A percentile compares a stretch with the other conserved stretches of the same genome.
Conservation (phyloP, 2,888 invertebrate species). For the Drosophila monieri region DNA sequence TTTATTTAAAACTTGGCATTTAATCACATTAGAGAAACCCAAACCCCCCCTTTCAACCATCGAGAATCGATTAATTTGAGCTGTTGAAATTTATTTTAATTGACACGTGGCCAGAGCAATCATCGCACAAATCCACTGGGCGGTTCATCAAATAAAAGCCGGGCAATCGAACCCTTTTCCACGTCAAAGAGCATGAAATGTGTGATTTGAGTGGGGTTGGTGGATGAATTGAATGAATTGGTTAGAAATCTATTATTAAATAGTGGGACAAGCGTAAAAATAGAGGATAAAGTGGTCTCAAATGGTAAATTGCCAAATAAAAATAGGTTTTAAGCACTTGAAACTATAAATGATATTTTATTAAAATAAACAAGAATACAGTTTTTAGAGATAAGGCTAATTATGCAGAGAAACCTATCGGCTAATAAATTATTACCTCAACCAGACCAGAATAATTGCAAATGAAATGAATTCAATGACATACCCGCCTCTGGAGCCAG, state of each 20-base stretch:
- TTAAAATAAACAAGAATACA: background rate
- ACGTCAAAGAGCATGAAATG: conserved; percentile 28
- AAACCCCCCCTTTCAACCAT: background rate
- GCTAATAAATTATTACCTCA: conserved; percentile 26
- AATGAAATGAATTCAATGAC: conserved; percentile 26
- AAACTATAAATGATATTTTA: background rate
- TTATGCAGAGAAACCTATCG: conserved; percentile 13
- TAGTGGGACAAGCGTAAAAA: conserved; percentile 10
- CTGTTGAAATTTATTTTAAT: conserved; percentile 34
- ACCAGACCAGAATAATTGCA: conserved; percentile 31
- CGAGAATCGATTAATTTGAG: conserved; percentile 29
- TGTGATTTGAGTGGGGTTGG: conserved; percentile 33
- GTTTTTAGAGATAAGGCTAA: conserved; percentile 1
- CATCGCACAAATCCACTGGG: conserved; percentile 17
- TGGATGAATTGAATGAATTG: conserved; percentile 35
- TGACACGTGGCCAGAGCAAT: conserved; percentile 33
- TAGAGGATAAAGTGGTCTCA: background rate
- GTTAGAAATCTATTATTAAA: conserved; percentile 35
- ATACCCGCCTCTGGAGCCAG: background rate
- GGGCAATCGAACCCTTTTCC: conserved; percentile 19
- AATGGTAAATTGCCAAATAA: background rate
- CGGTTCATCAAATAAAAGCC: background rate
- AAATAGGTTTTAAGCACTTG: no score
- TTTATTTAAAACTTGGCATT: conserved; percentile 37
- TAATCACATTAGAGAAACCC: conserved; percentile 28